Percentiles rank a stretch among this genome's conserved stretches.
phyloP scores from a whole-genome alignment of 1,140 invertebrate genomes.

The Heliconius himera region DNA sequence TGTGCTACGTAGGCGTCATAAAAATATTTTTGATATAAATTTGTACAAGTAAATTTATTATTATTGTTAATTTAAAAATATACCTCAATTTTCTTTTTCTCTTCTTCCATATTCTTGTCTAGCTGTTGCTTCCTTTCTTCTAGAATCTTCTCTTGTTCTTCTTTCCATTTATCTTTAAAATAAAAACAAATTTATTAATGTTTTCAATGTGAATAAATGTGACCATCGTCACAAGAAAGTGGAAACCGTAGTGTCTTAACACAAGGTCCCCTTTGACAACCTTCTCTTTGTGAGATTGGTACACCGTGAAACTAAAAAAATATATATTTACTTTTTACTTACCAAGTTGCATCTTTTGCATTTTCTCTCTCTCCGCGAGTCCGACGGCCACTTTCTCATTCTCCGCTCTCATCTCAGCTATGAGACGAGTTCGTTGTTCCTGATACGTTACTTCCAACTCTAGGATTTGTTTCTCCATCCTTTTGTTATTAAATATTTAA shows the following conservation, averaged over 20 bases:
- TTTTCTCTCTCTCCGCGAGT: slow-evolving; percentile 54
- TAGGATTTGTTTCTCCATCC: slow-evolving; percentile 72
- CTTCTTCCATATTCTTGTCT: slow-evolving; percentile 60
- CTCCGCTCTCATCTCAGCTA: slow-evolving; percentile 69
- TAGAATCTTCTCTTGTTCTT: slow-evolving; percentile 66
- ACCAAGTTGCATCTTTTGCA: slow-evolving; percentile 57
- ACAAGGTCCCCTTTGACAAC: neutral
- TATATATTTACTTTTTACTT: neutral
- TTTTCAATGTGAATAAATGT: neutral
- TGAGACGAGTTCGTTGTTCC: slow-evolving; percentile 66
- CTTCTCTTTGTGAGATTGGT: neutral
- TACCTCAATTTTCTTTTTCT: slow-evolving; percentile 64
- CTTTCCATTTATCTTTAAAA: slow-evolving; percentile 68
- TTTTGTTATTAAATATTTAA: slow-evolving; percentile 20
- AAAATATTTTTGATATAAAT: too few relatives aligned
- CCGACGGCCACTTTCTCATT: slow-evolving; percentile 60
- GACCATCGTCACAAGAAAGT: neutral
- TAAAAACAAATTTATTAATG: neutral
- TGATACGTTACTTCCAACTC: slow-evolving; percentile 70
- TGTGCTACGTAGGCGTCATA: too few relatives aligned
- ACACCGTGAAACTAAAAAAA: neutral
- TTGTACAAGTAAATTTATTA: too few relatives aligned
- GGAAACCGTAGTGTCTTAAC: neutral
- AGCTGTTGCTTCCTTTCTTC: slow-evolving; percentile 53
- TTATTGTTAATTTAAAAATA: neutral